Conservation (phyloP, 2,888 invertebrate species). For the Agrilus mali region DNA sequence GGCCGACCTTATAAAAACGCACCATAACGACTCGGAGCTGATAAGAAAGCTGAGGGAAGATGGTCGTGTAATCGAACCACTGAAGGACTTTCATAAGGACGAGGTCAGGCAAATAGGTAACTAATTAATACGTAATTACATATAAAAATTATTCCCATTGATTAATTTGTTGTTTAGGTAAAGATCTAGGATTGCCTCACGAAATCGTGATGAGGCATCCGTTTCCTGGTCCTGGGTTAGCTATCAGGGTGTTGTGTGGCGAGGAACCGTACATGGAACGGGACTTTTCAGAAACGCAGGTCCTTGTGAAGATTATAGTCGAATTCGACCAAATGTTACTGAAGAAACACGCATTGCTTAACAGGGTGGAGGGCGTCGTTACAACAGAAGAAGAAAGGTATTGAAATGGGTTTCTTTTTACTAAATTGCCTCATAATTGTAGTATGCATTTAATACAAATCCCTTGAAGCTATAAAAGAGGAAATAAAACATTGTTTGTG, state of each 20-base stretch:
- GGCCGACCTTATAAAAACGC: constrained; percentile 96
- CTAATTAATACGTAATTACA: too few species aligned
- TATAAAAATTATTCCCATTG: too few species aligned
- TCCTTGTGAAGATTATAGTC: constrained; percentile 86
- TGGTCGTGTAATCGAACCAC: constrained; percentile 92
- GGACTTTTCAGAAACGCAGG: constrained; percentile 93
- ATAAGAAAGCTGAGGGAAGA: constrained; percentile 60
- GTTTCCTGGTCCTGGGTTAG: constrained; percentile 96
- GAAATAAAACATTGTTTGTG: too few species aligned
- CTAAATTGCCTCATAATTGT: background rate
- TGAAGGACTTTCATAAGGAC: constrained; percentile 92
- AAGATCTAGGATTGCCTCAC: constrained; percentile 76
- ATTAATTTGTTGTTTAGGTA: constrained; percentile 12
- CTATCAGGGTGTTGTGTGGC: constrained; percentile 91
- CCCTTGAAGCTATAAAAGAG: too few species aligned
- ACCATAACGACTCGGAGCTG: constrained; percentile 97
- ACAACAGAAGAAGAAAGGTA: constrained; percentile 61
- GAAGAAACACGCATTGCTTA: constrained; percentile 85
- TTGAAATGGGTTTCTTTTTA: background rate
- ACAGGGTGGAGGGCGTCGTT: constrained; percentile 72
- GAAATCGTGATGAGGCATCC: constrained; percentile 90
- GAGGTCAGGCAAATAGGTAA: constrained; percentile 65
- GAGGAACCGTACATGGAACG: constrained; percentile 89
- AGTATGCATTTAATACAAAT: background rate
- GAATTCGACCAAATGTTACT: constrained; percentile 85